phyloP scores from a whole-genome alignment of 2,113 vertebrate species.

The Brachyistius frenatus region DNA sequence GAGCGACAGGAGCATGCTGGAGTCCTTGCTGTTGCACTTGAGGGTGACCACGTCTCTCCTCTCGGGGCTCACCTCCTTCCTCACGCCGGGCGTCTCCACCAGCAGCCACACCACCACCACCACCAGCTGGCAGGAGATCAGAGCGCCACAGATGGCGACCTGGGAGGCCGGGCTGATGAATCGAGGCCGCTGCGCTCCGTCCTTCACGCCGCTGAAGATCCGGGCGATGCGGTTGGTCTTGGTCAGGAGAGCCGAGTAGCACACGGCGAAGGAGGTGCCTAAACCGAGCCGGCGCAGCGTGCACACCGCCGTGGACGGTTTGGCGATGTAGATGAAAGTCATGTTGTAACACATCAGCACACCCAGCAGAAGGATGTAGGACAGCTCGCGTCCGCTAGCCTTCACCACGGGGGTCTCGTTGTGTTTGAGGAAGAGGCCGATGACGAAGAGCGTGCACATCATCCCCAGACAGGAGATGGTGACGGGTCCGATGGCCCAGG shows the following conservation, averaged over 20 bases:
- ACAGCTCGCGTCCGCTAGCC: slow-evolving; percentile 97
- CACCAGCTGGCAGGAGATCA: slow-evolving; percentile 96
- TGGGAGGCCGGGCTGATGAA: slow-evolving; percentile 98
- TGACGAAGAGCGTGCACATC: slow-evolving; percentile 92
- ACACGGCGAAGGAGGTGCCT: slow-evolving; percentile 95
- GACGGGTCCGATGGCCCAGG: slow-evolving; percentile 96
- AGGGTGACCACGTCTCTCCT: slow-evolving; percentile 94
- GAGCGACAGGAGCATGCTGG: slow-evolving; percentile 96
- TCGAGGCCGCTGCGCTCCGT: slow-evolving; percentile 93
- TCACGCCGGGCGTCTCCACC: slow-evolving; percentile 92
- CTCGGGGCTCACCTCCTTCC: slow-evolving; percentile 94
- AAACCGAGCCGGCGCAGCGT: slow-evolving; percentile 92
- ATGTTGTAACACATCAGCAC: slow-evolving; percentile 98
- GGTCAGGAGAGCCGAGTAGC: slow-evolving; percentile 96
- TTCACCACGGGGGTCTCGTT: slow-evolving; percentile 96
- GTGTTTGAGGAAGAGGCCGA: slow-evolving; percentile 92
- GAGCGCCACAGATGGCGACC: slow-evolving; percentile 94
- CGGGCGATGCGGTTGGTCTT: slow-evolving; percentile 98
- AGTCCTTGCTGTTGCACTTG: slow-evolving; percentile 96
- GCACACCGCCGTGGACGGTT: slow-evolving; percentile 92
- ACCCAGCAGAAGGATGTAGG: slow-evolving; percentile 95
- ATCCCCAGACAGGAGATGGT: slow-evolving; percentile 95
- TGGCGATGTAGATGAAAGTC: slow-evolving; percentile 97
- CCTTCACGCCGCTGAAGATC: slow-evolving; percentile 95
- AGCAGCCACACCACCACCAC: slow-evolving; percentile 94